Evolutionary conservation across 2,797 vertebrate species (phyloP), one percentile per base, ranked within the genome.

Genomic region (Acanthurus tractus): DNA sequence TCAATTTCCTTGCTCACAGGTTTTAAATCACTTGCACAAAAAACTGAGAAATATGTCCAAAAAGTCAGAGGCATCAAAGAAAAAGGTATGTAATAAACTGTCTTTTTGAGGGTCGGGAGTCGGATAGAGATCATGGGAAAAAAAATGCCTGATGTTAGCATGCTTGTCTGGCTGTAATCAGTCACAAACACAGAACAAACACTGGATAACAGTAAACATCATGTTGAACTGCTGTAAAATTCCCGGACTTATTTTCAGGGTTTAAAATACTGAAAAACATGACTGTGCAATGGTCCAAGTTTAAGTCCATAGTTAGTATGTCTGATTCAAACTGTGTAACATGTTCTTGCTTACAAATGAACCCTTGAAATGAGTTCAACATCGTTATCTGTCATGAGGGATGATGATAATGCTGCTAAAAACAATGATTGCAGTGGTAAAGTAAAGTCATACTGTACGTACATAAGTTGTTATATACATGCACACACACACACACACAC

Each of bases 1-100:
- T 1, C 78, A 97, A 98, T 99, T 65, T 50, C 42, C 1, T 59
- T 23, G 1, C 6, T 93, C 95, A 49, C 92, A 99, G 98, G 97
- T 99, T 77, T 96, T 99, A 87, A 97, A 96, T 69, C 97, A 99
- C 89, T 91, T 99, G 78, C 97, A 98, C 84, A 99, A 97, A 93
- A 99, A 99, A 78, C 88, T 97, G 90, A 96, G 92, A 92, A 98
- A 97, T 68, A 93, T 96, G 83, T 99, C 98, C 40, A 99, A 97
- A 94, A 99, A 98, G 81, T 99, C 98, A 2, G 97, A 99, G 90
- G 93, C 92, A 0, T 98, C 97, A 36, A 99, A 99, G 93, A 98
- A 96, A 92, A 99, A 99, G 96, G 98, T 99, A 96, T 79, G 88
- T 78, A 79, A 78, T 13, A 36, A 58, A 5, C 10, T 48, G 29